These are phyloP conservation scores for Pogonophryne albipinna DNA, from an alignment of 2,797 vertebrate genomes.

Conservation along the genomic window DNA sequence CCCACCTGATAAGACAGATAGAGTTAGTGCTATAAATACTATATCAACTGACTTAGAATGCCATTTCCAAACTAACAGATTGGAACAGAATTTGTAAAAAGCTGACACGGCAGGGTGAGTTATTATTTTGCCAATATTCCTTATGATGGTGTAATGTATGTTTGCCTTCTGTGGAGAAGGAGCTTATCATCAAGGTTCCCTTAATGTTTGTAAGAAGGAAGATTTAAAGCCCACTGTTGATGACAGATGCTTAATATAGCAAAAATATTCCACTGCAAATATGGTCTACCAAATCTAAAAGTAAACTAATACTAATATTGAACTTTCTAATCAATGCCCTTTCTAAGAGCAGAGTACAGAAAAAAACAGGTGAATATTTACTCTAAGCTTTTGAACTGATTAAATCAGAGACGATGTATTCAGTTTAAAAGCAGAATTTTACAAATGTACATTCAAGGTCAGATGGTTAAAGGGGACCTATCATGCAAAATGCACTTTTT, in stretches of 20 bases:
- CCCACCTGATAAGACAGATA: constrained; percentile 86
- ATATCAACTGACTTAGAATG: not conserved
- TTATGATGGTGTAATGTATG: too few species aligned
- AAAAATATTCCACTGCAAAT: too few species aligned
- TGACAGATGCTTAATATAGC: too few species aligned
- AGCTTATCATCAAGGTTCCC: too few species aligned
- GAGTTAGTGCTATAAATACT: not conserved
- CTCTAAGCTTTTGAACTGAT: not conserved
- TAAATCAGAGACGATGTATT: not conserved
- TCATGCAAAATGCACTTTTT: too few species aligned
- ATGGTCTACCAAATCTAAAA: too few species aligned
- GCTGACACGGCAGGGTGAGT: too few species aligned
- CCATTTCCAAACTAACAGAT: not conserved
- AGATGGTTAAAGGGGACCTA: not conserved
- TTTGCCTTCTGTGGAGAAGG: too few species aligned
- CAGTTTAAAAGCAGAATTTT: not conserved
- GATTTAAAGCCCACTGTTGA: too few species aligned
- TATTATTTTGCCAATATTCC: too few species aligned
- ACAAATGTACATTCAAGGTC: not conserved
- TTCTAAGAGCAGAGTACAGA: not conserved
- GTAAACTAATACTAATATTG: too few species aligned
- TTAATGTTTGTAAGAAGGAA: too few species aligned
- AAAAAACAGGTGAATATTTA: not conserved
- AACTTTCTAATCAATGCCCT: not conserved
- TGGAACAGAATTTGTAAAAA: not conserved